These are phyloP conservation scores for Acrocyrtus sp. DNA, from an alignment of 2,888 invertebrate genomes.

Conservation along the genomic window DNA sequence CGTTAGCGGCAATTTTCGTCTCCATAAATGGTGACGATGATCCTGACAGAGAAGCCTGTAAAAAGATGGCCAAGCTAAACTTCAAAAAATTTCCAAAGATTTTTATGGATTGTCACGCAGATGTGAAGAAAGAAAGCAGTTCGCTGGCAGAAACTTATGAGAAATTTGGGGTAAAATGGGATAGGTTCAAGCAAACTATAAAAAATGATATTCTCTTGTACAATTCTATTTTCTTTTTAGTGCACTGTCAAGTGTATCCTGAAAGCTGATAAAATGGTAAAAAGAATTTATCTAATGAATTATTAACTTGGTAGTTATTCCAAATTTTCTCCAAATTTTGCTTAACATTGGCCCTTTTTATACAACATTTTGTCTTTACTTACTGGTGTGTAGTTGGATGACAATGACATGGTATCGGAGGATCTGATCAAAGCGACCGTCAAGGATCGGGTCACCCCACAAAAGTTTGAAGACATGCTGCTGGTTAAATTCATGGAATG, in stretches of 20 bases:
- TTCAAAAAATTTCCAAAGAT: conserved; percentile 45
- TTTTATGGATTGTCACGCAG: conserved; percentile 51
- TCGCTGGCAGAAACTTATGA: conserved; percentile 45
- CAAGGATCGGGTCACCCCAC: conserved; percentile 49
- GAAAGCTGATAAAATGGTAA: conserved; percentile 51
- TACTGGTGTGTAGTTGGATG: conserved; percentile 44
- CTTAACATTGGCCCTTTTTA: too few relatives aligned
- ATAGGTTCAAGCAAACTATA: background rate
- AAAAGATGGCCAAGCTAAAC: conserved; percentile 34
- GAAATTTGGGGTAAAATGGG: conserved; percentile 54
- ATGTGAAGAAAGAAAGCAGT: conserved; percentile 29
- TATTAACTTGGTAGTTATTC: background rate
- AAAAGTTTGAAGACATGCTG: conserved; percentile 47
- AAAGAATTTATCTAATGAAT: background rate
- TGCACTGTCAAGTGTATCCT: conserved; percentile 54
- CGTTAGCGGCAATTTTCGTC: too few relatives aligned
- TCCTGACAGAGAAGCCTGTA: conserved; percentile 41
- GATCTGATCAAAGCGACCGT: conserved; percentile 38
- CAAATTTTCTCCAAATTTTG: background rate
- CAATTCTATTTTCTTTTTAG: conserved; percentile 12
- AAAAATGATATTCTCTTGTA: background rate
- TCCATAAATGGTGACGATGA: too few relatives aligned
- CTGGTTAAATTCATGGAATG: conserved; percentile 44
- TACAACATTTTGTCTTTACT: background rate
- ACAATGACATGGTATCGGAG: conserved; percentile 49